These are phyloP conservation scores for Saguinus imperator DNA, from an alignment of 2,113 vertebrate genomes.

Conservation along the genomic window DNA sequence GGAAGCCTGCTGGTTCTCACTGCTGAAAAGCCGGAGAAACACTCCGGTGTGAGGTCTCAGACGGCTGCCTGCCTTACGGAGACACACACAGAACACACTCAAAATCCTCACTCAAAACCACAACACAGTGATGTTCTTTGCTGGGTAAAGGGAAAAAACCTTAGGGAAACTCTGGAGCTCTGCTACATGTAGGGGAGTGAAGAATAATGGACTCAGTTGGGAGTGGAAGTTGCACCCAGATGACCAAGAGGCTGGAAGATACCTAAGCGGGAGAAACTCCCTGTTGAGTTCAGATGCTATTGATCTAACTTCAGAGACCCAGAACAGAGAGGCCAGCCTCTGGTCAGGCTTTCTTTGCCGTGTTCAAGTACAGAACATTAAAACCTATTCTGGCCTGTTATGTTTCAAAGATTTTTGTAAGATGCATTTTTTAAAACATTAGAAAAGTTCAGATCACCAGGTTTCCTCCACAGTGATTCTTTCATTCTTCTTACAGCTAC, in stretches of 20 bases:
- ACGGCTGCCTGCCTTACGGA: neutral
- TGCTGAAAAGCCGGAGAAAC: accelerated
- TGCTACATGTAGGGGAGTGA: neutral
- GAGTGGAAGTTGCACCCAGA: no score
- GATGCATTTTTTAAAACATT: constrained; percentile 18
- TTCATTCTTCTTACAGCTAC: neutral
- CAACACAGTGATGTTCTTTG: neutral
- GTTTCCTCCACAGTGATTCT: neutral
- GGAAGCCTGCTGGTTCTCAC: accelerated
- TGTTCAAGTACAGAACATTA: neutral
- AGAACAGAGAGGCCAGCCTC: neutral
- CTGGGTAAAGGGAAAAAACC: neutral
- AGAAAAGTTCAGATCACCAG: neutral
- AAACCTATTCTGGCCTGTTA: neutral
- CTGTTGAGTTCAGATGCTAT: neutral
- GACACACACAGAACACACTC: neutral
- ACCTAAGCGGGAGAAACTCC: neutral
- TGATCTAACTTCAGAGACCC: constrained; percentile 7
- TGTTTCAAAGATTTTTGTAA: constrained; percentile 47
- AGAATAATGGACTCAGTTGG: neutral
- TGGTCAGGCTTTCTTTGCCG: neutral
- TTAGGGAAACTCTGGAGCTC: neutral
- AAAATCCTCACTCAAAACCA: neutral
- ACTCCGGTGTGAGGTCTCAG: accelerated
- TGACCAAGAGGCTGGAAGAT: neutral